Conservation (phyloP, 1,140 invertebrate species). For the Achroia grisella region DNA sequence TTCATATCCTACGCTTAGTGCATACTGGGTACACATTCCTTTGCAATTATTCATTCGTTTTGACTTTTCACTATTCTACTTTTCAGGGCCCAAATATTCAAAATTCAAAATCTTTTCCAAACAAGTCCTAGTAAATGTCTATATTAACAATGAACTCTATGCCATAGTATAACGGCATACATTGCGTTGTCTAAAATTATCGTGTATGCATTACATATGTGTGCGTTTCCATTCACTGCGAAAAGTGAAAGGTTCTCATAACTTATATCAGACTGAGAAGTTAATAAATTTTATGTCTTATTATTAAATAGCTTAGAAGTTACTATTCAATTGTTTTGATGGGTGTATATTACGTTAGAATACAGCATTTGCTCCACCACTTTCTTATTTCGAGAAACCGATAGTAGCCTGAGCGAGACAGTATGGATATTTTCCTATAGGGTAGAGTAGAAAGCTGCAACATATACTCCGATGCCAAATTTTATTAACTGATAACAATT, state of each 20-base stretch:
- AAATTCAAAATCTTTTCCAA: conserved; percentile 17
- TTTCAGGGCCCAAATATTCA: conserved; percentile 11
- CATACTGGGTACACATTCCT: conserved; percentile 25
- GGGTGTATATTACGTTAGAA: too few species aligned
- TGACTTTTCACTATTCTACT: not conserved
- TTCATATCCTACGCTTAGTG: conserved; percentile 13
- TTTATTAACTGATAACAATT: too few species aligned
- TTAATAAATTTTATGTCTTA: too few species aligned
- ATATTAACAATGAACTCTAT: not conserved
- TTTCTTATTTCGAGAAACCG: conserved; percentile 53
- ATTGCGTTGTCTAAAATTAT: not conserved
- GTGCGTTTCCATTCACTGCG: conserved; percentile 41
- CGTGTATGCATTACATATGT: conserved; percentile 12
- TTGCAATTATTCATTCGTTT: conserved; percentile 18
- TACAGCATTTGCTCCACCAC: conserved; percentile 6
- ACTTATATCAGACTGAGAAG: not conserved
- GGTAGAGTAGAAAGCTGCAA: too few species aligned
- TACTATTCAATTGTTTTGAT: too few species aligned
- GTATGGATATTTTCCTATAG: too few species aligned
- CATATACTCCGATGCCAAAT: too few species aligned
- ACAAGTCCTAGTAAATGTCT: not conserved
- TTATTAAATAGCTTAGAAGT: too few species aligned
- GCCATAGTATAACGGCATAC: not conserved
- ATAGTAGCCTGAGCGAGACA: conserved; percentile 16
- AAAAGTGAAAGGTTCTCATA: conserved; percentile 1